phyloP scores from a whole-genome alignment of 2,888 invertebrate genomes.

The Xanthostigma xanthostigma region DNA sequence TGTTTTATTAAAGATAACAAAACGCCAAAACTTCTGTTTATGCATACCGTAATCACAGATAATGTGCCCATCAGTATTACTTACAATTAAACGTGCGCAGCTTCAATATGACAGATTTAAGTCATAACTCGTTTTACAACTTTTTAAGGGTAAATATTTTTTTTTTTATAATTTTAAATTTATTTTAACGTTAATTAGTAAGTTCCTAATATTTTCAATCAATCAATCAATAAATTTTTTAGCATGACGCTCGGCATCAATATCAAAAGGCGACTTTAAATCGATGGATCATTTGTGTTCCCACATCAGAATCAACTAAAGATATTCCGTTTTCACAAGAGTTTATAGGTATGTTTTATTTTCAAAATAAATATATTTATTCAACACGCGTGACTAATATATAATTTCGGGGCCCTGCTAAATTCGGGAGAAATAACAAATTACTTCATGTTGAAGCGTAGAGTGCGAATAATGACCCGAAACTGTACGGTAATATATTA shows the following conservation, averaged over 20 bases:
- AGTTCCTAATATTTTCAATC: neutral
- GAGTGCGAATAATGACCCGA: too few relatives aligned
- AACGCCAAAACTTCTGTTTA: too few relatives aligned
- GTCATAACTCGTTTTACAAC: neutral
- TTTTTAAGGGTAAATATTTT: neutral
- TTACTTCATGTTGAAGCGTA: too few relatives aligned
- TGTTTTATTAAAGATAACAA: too few relatives aligned
- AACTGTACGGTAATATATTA: too few relatives aligned
- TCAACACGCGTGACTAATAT: too few relatives aligned
- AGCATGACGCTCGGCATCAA: neutral
- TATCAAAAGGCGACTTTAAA: neutral
- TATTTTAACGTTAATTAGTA: neutral
- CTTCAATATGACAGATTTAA: slow-evolving; percentile 8
- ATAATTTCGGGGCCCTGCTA: too few relatives aligned
- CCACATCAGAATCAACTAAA: neutral
- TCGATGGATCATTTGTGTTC: neutral
- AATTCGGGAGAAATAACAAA: too few relatives aligned
- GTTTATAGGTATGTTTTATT: neutral
- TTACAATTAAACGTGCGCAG: too few relatives aligned
- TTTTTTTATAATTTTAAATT: neutral
- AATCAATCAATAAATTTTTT: neutral
- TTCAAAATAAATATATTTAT: neutral
- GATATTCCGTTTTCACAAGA: neutral
- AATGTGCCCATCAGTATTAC: too few relatives aligned
- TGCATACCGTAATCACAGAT: too few relatives aligned